Evolutionary conservation across 1,140 invertebrate genomes (phyloP).

Genomic region (Heliconius nattereri): DNA sequence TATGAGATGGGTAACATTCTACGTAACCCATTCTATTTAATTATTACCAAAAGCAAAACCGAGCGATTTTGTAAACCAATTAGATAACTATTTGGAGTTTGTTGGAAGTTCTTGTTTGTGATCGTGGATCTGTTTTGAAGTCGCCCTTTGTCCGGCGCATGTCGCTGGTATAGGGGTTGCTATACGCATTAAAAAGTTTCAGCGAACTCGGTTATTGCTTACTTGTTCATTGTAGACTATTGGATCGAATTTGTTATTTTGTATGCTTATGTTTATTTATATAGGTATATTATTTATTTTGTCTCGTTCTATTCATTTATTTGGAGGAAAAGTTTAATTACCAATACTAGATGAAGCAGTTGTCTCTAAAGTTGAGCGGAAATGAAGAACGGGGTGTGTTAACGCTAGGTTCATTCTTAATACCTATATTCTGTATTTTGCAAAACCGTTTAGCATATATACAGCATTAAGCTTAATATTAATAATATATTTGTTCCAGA

Average conservation of each 20-base stretch:
- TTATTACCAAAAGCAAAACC: conserved; percentile 28
- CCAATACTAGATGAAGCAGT: no score
- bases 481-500: no score
- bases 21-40: conserved; percentile 33
- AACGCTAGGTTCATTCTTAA: no score
- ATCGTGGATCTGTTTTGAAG: conserved; percentile 27
- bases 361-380: no score
- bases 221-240: background rate
- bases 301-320: no score
- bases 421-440: no score
- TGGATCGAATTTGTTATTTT: background rate
- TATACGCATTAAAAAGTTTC: conserved; percentile 14
- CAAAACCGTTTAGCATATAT: no score
- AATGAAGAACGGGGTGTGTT: no score
- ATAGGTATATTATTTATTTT: no score
- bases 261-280: no score
- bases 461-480: no score
- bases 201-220: background rate
- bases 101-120: conserved; percentile 33
- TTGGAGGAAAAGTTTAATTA: no score
- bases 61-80: conserved; percentile 36
- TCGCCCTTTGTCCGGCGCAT: conserved; percentile 21
- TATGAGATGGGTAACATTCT: background rate
- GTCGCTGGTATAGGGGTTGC: background rate
- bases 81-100: conserved; percentile 31